Conservation (phyloP, 2,888 invertebrate species). For the Monopis laevigella region DNA sequence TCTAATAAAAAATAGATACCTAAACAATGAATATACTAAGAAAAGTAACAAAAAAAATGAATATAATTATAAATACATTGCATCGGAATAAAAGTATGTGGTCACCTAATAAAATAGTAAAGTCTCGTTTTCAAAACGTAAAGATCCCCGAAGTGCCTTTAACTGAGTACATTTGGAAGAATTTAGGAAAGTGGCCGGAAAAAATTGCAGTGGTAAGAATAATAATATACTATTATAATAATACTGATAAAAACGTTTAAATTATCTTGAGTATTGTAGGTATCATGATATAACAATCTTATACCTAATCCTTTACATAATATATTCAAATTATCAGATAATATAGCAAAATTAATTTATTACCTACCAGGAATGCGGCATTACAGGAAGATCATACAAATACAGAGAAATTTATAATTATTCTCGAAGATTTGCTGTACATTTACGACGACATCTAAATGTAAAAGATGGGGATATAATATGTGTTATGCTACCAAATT, state of each 20-base stretch:
- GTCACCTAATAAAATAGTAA: slow-evolving; percentile 28
- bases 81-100: slow-evolving; percentile 21
- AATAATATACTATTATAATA: no score
- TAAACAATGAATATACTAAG: no score
- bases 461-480: slow-evolving; percentile 72
- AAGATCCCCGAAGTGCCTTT: slow-evolving; percentile 54
- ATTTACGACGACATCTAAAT: slow-evolving; percentile 71
- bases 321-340: no score
- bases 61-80: no score
- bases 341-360: no score
- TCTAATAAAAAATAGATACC: no score
- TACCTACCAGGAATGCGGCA: not conserved
- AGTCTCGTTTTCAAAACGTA: slow-evolving; percentile 54
- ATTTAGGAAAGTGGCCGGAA: slow-evolving; percentile 68
- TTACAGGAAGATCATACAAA: slow-evolving; percentile 28
- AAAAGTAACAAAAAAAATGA: no score
- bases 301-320: no score
- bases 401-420: slow-evolving; percentile 60
- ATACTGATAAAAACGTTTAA: no score
- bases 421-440: slow-evolving; percentile 69
- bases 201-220: slow-evolving; percentile 57
- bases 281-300: no score
- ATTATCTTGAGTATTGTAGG: no score
- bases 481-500: slow-evolving; percentile 75
- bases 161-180: slow-evolving; percentile 65